Base-by-base conservation (phyloP, 1,140 invertebrate genomes). In the Ectropis grisescens region DNA sequence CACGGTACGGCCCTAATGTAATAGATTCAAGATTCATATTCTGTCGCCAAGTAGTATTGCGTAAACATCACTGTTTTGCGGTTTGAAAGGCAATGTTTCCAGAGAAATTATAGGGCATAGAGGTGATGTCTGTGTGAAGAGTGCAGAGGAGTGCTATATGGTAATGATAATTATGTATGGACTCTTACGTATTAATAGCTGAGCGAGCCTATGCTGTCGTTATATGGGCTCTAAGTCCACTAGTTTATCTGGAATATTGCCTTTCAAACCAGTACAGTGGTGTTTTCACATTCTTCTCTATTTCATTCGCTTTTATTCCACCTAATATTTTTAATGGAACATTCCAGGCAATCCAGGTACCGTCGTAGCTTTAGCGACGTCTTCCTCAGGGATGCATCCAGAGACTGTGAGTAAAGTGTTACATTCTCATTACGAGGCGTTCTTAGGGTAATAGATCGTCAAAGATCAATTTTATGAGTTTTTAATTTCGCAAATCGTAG, bases 341-440 rank as follows among this genome's bases (percentile, higher is more conserved):
- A 22, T 5, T 5, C 4, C 19, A 9, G 19, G 19, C 19, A 22
- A n/a, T n/a, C n/a, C n/a, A n/a, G n/a, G n/a, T n/a, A n/a, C n/a
- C 19, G 4, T 5, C 4, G 4, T 22, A 48, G 41, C 0, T 37
- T 67, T 8, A 27, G 34, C 3, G 56, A 62, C 10, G 41, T 62
- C 9, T 67, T 64, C 35, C 58, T 60, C 4, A 41, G 52, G 2
- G 59, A 58, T 11, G 54, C 62, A 2, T 37, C 52, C 0, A 51
- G 51, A 29, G 54, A 60, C 12, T 7, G 62, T 67, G 46, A 29
- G 47, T 48, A 31, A 1, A 9, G 3, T 33, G 13, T 33, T 33
- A 2, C 11, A 36, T 11, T 22, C 4, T 5, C 4, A 22, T 5
- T 22, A 22, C 9, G 19, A 22, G 19, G 9, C 19, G 19, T 4